Conservation (phyloP, 1,140 invertebrate genomes). For the Nomia melanderi region DNA sequence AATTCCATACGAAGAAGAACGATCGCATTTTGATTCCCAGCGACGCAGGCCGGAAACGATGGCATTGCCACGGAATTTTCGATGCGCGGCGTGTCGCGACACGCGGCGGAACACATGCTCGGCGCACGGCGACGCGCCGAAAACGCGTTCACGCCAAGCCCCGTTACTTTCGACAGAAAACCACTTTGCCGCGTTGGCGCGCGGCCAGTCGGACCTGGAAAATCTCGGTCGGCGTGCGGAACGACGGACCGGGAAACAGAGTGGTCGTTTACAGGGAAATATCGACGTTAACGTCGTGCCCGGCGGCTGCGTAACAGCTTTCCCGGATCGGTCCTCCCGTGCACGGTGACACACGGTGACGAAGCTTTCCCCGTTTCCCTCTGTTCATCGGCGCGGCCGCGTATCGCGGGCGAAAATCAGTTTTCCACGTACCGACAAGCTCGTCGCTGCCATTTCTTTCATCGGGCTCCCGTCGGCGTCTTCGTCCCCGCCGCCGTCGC, state of each 20-base stretch:
- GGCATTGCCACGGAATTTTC: background rate
- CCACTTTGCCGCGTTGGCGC: constrained; percentile 32
- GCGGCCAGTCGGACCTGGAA: constrained; percentile 38
- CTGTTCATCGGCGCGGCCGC: constrained; percentile 18
- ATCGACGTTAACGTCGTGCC: constrained; percentile 54
- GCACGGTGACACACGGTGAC: constrained; percentile 41
- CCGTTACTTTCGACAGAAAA: constrained; percentile 43
- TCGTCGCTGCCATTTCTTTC: constrained; percentile 42
- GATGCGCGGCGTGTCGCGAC: constrained; percentile 10
- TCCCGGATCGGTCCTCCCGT: constrained; percentile 31
- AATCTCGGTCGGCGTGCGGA: constrained; percentile 10
- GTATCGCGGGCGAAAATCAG: constrained; percentile 71
- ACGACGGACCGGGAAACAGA: constrained; percentile 21
- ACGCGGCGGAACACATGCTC: constrained; percentile 3
- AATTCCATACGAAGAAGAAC: background rate
- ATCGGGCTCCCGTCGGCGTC: constrained; percentile 27
- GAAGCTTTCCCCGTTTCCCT: constrained; percentile 10
- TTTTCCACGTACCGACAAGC: constrained; percentile 47
- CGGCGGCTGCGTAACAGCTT: constrained; percentile 53
- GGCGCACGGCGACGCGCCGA: constrained; percentile 4
- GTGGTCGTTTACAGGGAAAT: constrained; percentile 52
- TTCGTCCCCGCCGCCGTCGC: constrained; percentile 13
- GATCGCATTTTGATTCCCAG: background rate
- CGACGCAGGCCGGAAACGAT: background rate
- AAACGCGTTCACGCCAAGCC: constrained; percentile 43